phyloP scores from a whole-genome alignment of 2,888 invertebrate genomes.

The Osmoderma eremita region DNA sequence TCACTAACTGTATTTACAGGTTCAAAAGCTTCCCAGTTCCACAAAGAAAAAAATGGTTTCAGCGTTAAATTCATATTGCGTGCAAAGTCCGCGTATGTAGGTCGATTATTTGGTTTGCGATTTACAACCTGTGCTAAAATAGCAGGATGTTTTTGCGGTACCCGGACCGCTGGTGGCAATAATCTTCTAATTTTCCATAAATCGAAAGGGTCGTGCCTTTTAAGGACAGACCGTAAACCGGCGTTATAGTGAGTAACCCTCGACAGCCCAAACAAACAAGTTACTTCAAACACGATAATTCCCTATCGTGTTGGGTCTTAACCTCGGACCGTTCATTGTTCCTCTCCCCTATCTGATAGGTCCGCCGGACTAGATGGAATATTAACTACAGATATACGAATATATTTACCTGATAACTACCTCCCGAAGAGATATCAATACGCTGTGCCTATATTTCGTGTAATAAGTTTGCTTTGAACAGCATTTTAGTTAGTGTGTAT shows the following conservation, averaged over 20 bases:
- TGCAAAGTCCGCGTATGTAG: neutral
- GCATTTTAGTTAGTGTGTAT: too few species aligned
- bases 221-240: conserved; percentile 42
- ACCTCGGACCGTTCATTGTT: conserved; percentile 45
- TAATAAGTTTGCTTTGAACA: neutral
- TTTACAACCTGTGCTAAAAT: conserved; percentile 23
- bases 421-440: neutral
- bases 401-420: conserved; percentile 28
- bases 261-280: conserved; percentile 53
- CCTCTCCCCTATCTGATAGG: conserved; percentile 45
- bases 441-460: neutral
- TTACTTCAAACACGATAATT: conserved; percentile 45
- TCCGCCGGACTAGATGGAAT: conserved; percentile 41
- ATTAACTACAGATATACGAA: conserved; percentile 37
- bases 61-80: conserved; percentile 49
- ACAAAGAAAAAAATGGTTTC: neutral
- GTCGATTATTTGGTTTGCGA: conserved; percentile 23
- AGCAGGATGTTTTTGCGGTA: conserved; percentile 24
- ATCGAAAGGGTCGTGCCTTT: conserved; percentile 44
- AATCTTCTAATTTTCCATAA: conserved; percentile 46
- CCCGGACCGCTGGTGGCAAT: conserved; percentile 49
- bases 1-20: too few species aligned
- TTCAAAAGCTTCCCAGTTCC: too few species aligned
- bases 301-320: conserved; percentile 43
- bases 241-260: conserved; percentile 47